Evolutionary conservation across 2,888 invertebrate genomes (phyloP).

Genomic region (Thecophora atra): DNA sequence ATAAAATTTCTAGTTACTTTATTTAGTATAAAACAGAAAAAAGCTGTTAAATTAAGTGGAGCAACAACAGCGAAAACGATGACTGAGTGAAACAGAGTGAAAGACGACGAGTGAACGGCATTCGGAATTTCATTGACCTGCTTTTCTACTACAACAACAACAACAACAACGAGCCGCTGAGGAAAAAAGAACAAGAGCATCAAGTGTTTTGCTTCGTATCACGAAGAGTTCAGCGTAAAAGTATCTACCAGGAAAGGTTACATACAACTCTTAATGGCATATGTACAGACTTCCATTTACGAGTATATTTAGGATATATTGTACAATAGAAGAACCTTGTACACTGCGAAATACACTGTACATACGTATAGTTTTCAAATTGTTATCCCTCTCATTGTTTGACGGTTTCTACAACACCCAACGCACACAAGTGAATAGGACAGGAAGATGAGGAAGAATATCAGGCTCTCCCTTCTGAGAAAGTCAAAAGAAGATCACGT

Average conservation of each 20-base stretch:
- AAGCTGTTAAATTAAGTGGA: background rate
- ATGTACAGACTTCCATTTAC: background rate
- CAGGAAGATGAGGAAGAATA: background rate
- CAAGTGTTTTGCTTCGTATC: background rate
- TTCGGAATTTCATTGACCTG: slow-evolving; percentile 36
- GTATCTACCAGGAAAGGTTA: background rate
- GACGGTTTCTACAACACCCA: no score
- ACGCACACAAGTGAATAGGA: no score
- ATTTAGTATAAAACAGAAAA: no score
- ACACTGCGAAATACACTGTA: no score
- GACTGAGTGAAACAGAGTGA: background rate
- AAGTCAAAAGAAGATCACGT: background rate
- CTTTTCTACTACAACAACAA: slow-evolving; percentile 17
- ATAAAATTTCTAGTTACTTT: no score
- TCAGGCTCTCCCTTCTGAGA: background rate
- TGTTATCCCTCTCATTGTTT: no score
- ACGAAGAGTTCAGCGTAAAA: background rate
- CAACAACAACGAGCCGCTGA: background rate
- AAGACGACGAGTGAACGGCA: background rate
- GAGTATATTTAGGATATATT: background rate
- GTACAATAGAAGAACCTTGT: no score
- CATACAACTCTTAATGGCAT: background rate
- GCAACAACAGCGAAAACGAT: no score
- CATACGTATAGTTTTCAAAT: no score
- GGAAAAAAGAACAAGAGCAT: background rate